These are phyloP conservation scores for Epirrhoe tristata DNA, from an alignment of 2,888 invertebrate species.

Conservation along the genomic window DNA sequence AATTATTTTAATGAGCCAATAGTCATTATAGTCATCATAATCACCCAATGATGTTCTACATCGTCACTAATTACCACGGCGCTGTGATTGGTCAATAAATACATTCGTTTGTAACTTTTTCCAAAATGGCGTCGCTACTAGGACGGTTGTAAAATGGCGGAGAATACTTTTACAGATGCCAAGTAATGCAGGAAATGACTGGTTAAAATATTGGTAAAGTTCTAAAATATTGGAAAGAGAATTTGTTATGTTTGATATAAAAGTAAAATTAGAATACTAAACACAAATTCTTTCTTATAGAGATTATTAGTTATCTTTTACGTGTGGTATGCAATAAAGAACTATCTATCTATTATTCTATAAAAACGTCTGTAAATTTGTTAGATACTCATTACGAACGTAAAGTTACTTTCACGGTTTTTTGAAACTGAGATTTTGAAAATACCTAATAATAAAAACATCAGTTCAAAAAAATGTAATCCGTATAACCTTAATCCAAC, in stretches of 20 bases:
- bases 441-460: neutral
- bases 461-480: neutral
- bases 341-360: no score
- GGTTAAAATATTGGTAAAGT: no score
- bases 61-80: constrained; percentile 56
- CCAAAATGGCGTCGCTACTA: neutral
- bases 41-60: constrained; percentile 37
- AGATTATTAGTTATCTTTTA: no score
- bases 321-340: no score
- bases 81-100: constrained; percentile 67
- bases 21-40: constrained; percentile 28
- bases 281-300: no score
- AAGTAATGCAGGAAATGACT: no score
- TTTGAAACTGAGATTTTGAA: neutral
- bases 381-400: no score
- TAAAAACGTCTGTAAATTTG: no score
- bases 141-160: neutral
- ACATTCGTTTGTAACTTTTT: constrained; percentile 28
- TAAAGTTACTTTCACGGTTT: no score
- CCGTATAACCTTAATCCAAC: neutral
- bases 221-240: no score
- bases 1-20: constrained; percentile 32
- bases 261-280: no score
- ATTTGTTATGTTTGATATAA: no score
- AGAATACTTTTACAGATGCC: neutral